Evolutionary conservation across 2,888 invertebrate species (phyloP).

Genomic region (Drosophila gaucha): DNA sequence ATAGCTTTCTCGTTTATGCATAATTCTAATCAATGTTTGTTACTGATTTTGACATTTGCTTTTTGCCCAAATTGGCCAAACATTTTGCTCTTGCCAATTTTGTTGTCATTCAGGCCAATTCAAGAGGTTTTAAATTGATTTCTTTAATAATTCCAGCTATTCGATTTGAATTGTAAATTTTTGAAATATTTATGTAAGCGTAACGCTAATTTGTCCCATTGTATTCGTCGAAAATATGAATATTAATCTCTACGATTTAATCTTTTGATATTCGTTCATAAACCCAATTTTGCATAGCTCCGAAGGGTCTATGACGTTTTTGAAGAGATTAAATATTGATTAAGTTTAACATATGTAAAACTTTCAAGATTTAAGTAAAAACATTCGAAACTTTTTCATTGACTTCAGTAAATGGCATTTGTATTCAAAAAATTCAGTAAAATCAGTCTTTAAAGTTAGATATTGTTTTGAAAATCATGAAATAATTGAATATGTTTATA

Average conservation of each 20-base stretch:
- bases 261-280: neutral
- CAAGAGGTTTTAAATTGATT: constrained; percentile 40
- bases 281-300: neutral
- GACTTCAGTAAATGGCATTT: too few relatives aligned
- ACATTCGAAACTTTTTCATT: too few relatives aligned
- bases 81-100: constrained; percentile 27
- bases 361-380: too few relatives aligned
- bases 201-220: constrained; percentile 21
- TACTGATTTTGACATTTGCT: constrained; percentile 60
- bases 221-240: constrained; percentile 19
- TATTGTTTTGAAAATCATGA: too few relatives aligned
- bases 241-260: constrained; percentile 8
- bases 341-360: too few relatives aligned
- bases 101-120: constrained; percentile 33
- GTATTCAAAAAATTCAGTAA: too few relatives aligned
- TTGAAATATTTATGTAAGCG: neutral
- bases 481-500: too few relatives aligned
- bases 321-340: too few relatives aligned
- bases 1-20: constrained; percentile 37
- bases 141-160: constrained; percentile 9
- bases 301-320: neutral
- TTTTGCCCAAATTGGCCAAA: constrained; percentile 40
- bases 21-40: constrained; percentile 53
- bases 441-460: too few relatives aligned
- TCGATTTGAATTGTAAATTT: constrained; percentile 54